Conservation (phyloP, 2,888 invertebrate genomes). For the Oxystoma pomonae region DNA sequence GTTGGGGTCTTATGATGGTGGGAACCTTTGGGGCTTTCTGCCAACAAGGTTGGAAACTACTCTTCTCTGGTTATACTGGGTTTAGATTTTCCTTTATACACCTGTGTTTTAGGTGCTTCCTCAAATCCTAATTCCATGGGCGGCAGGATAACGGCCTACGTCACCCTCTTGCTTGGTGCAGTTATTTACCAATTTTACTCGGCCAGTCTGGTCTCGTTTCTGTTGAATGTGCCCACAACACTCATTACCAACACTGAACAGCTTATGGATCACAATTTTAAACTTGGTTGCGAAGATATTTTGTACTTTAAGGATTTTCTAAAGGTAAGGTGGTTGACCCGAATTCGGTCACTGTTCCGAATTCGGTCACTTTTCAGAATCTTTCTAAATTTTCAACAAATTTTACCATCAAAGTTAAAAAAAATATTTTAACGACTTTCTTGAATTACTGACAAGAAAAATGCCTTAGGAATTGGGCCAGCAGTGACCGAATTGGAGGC, state of each 20-base stretch:
- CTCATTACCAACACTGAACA: conserved; percentile 56
- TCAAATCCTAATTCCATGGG: conserved; percentile 31
- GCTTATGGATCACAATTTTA: conserved; percentile 54
- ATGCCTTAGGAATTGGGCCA: no score
- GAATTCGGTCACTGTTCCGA: no score
- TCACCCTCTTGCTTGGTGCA: conserved; percentile 33
- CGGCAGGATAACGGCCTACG: conserved; percentile 35
- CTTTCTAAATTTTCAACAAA: no score
- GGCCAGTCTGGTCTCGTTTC: conserved; percentile 60
- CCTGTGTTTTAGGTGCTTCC: conserved; percentile 31
- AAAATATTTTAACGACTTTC: no score
- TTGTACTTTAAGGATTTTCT: conserved; percentile 60
- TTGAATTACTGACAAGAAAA: no score
- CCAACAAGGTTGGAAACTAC: conserved; percentile 45
- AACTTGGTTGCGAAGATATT: conserved; percentile 59
- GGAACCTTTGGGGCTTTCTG: conserved; percentile 37
- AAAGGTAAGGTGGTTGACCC: no score
- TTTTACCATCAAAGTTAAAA: no score
- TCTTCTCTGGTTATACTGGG: no score
- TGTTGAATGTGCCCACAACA: conserved; percentile 57
- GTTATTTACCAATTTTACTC: conserved; percentile 65
- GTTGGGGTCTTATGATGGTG: conserved; percentile 35
- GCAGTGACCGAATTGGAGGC: no score
- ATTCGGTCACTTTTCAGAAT: no score
- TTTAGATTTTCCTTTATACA: no score